Evolutionary conservation across 1,140 invertebrate species (phyloP).

Genomic region (Listronotus oregonensis): DNA sequence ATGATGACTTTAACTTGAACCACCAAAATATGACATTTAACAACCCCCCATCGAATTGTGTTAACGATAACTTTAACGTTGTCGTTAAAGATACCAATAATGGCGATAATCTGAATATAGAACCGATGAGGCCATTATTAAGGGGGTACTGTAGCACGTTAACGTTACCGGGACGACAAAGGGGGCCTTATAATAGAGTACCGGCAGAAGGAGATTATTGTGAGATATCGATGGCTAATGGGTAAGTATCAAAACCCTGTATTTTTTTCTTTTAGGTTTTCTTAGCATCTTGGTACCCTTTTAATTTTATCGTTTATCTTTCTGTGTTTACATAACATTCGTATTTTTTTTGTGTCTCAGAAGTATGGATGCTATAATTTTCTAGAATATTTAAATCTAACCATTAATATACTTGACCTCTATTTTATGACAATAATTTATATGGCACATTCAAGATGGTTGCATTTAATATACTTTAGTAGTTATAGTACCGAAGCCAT

Average conservation of each 20-base stretch:
- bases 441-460: no score
- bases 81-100: constrained; percentile 40
- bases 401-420: no score
- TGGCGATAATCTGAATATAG: constrained; percentile 82
- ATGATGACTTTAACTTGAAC: constrained; percentile 32
- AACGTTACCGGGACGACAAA: constrained; percentile 62
- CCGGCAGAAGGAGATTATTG: constrained; percentile 62
- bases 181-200: constrained; percentile 54
- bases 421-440: no score
- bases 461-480: no score
- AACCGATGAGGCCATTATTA: constrained; percentile 89
- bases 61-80: constrained; percentile 9
- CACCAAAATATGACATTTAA: constrained; percentile 8
- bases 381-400: no score
- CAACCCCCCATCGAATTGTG: not conserved
- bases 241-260: constrained; percentile 58
- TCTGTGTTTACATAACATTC: not conserved
- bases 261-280: not conserved
- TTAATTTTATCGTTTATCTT: not conserved
- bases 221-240: constrained; percentile 63
- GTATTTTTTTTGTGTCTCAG: no score
- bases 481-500: no score
- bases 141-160: constrained; percentile 79
- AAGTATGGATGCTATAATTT: no score
- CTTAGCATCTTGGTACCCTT: not conserved